Evolutionary conservation across 2,888 invertebrate species (phyloP), one percentile per base, ranked within the genome.

Genomic region (Eupithecia subfuscata): DNA sequence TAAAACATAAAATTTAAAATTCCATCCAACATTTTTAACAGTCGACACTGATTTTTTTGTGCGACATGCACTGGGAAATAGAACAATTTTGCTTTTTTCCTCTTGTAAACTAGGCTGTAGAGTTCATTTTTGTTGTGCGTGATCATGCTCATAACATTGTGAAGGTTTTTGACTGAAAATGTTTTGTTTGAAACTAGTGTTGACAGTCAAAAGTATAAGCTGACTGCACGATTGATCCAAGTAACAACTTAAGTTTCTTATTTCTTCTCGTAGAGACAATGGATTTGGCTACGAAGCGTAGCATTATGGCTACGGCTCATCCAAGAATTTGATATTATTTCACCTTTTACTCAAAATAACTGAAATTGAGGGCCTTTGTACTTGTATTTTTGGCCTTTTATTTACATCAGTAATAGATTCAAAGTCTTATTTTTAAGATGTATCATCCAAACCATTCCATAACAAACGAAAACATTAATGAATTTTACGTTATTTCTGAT

Each of bases 1-100:
- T 76, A 82, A 82, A 89, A 90, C 86, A 89, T 86, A 90, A 87
- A 87, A 86, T 76, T 76, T 48, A 81, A 83, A 79, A 79, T 81
- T 84, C 85, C 88, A 89, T 85, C 86, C 85, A 90, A 88, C 85
- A 89, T 89, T 84, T 85, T 86, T 81, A 85, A 87, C 85, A 84
- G 89, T 89, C 88, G 89, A 89, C 85, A 88, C 87, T 86, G 92
- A 91, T 89, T 87, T 87, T 87, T 90, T 86, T 90, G 93, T 93
- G 94, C 91, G 85, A 92, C 94, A 94, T 94, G 94, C 94, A 92
- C 93, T 90, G 93, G 91, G 91, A 68, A 86, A 84, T 68, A 68
- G 43, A 45, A 22, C 40, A 43, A 85, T 80, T 81, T 82, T 79
- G 1, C 79, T 82, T 75, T 81, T 75, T 74, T 75, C 77, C 80